Conservation (phyloP, 2,888 invertebrate species). For the Anthoptus insignis region DNA sequence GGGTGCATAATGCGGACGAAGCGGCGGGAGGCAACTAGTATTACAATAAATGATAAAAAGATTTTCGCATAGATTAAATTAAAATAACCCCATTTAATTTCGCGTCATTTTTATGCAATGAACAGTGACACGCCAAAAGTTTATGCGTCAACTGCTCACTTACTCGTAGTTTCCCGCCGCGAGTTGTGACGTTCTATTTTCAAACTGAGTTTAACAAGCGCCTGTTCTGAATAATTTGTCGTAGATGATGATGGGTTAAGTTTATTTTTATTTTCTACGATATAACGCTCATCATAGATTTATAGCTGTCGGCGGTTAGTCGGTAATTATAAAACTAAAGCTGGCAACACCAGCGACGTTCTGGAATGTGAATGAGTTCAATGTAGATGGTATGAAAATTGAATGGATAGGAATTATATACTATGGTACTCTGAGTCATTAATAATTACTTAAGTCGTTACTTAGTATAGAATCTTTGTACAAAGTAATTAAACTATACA, state of each 20-base stretch:
- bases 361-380: conserved; percentile 23
- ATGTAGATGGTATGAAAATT: conserved; percentile 20
- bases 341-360: conserved; percentile 22
- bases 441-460: too few species aligned
- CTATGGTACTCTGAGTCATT: too few species aligned
- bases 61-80: neutral
- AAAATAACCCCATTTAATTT: conserved; percentile 30
- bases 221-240: conserved; percentile 36
- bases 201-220: conserved; percentile 28
- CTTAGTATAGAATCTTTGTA: too few species aligned
- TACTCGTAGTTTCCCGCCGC: conserved; percentile 28
- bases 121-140: conserved; percentile 29
- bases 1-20: too few species aligned
- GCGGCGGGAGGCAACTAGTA: too few species aligned
- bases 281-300: conserved; percentile 28
- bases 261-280: conserved; percentile 30
- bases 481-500: too few species aligned
- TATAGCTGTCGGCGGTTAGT: conserved; percentile 27
- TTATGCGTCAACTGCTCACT: conserved; percentile 30
- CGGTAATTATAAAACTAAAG: conserved; percentile 18
- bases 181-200: conserved; percentile 33
- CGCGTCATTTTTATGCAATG: conserved; percentile 24
- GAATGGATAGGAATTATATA: conserved; percentile 31
- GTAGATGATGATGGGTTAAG: conserved; percentile 24
- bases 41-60: neutral